phyloP scores from a whole-genome alignment of 1,140 invertebrate genomes.

The Zaprionus vittiger region DNA sequence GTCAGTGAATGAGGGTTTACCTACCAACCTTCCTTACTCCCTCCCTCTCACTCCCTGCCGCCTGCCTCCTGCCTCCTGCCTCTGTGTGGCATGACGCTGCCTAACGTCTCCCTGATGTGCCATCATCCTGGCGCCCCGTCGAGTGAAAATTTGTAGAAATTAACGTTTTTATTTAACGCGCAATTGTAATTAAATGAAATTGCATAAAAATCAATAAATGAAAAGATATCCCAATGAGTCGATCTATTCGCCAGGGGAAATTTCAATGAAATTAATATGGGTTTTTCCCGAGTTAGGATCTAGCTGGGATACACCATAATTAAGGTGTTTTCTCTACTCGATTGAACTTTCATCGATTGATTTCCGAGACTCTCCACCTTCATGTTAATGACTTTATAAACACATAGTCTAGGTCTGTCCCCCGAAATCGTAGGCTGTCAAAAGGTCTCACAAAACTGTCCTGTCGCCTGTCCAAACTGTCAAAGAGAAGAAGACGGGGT shows the following conservation, averaged over 20 bases:
- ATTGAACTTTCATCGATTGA: constrained; percentile 6
- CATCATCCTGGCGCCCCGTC: constrained; percentile 52
- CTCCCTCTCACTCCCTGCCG: neutral
- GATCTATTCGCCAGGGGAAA: neutral
- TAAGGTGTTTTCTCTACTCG: neutral
- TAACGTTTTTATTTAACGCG: constrained; percentile 66
- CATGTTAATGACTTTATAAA: constrained; percentile 74
- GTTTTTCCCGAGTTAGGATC: neutral
- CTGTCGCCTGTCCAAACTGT: constrained; percentile 29
- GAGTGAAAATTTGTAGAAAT: constrained; percentile 83
- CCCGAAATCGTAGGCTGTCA: constrained; percentile 21
- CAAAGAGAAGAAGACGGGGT: constrained; percentile 12
- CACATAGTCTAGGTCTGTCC: constrained; percentile 15
- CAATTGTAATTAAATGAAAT: constrained; percentile 77
- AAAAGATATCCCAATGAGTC: neutral
- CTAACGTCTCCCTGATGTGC: constrained; percentile 23
- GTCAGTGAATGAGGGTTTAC: constrained; percentile 27
- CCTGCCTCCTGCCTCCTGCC: neutral
- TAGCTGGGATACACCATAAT: neutral
- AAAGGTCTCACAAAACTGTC: constrained; percentile 41
- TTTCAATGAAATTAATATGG: neutral
- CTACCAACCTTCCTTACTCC: constrained; percentile 7
- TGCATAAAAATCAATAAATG: constrained; percentile 78
- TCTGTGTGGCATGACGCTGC: constrained; percentile 33
- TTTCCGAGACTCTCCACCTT: constrained; percentile 4